Base-by-base conservation (phyloP, 2,888 invertebrate species). In the Laothoe populi region DNA sequence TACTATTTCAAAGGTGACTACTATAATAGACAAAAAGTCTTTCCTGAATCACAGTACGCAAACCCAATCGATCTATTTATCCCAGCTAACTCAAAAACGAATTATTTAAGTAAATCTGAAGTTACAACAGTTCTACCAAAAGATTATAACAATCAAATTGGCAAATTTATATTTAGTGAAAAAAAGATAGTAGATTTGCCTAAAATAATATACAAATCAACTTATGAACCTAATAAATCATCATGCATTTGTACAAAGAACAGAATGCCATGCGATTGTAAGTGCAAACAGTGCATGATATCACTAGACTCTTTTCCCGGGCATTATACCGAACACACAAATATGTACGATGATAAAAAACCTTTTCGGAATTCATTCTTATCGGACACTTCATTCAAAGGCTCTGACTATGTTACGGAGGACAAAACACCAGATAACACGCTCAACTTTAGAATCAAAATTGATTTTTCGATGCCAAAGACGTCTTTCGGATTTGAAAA, bases 381-480 rank as follows among this genome's bases (percentile, higher is more conserved):
- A 45, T 57, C 40, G 31, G 57, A 60, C 38, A 48, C n/a, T 23
- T 31, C 23, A 16, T 62, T 49, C 40, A 60, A 60, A 49, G 31
- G 40, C 21, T 19, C 11, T 49, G 40, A 19, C 49, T 23, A 40
- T 60, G 40, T 13, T 40, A n/a, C 26, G 10, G 57, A 57, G 35
- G 48, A 62, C 7, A 35, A 40, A 58, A 48, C 13, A 42, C 57
- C 53, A 1, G 82, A 83, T 0, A 82, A 86, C 68, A 79, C 81
- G 42, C 64, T 92, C 2, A 90, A 88, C 62, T 73, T 92, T 62
- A 80, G 79, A 65, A 79, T 92, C 45, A 92, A 92, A 73, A 78
- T 92, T 40, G 90, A 90, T 66, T 74, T 92, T 49, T 84, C 90
- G 70, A 64, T 90, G 46, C 91, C 91, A 40, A 88, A 84, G 72